Evolutionary conservation across 2,113 vertebrate genomes (phyloP).

Genomic region (Atrichornis clamosus): DNA sequence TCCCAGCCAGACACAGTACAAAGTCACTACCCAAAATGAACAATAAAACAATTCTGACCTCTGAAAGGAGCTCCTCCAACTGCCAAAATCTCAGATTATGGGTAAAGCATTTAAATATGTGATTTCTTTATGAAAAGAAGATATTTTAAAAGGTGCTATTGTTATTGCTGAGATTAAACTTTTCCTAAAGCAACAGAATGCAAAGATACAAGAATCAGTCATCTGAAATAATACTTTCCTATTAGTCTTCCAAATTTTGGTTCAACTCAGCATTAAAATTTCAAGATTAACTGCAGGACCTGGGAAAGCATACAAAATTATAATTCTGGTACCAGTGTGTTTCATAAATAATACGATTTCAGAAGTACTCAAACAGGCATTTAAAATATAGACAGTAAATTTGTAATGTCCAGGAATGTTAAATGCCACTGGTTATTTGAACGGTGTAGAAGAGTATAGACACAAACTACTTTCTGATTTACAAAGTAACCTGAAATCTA

Average conservation of each 20-base stretch:
- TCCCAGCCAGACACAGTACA: not conserved
- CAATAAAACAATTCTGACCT: not conserved
- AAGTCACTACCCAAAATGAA: not conserved
- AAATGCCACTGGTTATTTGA: not conserved
- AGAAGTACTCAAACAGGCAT: not conserved
- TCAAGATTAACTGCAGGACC: not conserved
- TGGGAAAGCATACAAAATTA: not conserved
- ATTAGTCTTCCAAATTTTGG: not conserved
- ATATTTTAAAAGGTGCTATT: not conserved
- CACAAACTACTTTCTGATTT: not conserved
- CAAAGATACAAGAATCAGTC: not conserved
- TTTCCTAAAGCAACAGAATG: not conserved
- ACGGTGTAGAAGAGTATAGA: not conserved
- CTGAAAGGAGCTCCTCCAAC: not conserved
- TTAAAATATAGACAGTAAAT: not conserved
- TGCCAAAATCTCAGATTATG: not conserved
- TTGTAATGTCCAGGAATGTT: not conserved
- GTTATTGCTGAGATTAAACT: not conserved
- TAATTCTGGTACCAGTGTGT: not conserved
- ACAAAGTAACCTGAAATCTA: not conserved
- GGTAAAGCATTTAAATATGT: not conserved
- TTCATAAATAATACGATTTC: not conserved
- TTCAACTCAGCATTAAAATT: not conserved
- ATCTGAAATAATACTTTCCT: not conserved
- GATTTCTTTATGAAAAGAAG: not conserved